Conservation (phyloP, 2,888 invertebrate genomes). For the Leptinotarsa juncta region DNA sequence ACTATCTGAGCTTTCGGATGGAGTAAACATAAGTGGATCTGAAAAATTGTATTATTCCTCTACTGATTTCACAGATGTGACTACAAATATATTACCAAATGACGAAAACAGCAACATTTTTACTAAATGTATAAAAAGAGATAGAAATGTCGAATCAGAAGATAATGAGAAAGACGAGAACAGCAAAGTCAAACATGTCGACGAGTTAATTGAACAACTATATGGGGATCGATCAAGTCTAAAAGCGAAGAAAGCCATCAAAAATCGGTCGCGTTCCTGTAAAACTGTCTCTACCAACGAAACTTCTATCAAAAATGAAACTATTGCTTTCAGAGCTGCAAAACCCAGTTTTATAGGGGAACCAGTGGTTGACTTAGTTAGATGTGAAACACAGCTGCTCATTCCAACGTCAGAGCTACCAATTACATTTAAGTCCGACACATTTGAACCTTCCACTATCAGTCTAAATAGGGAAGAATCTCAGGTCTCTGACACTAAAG, state of each 20-base stretch:
- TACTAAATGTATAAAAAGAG: not conserved
- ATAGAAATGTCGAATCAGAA: not conserved
- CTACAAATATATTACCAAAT: not conserved
- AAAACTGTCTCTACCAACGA: too few species aligned
- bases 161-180: not conserved
- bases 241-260: not conserved
- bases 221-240: not conserved
- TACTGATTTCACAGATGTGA: not conserved
- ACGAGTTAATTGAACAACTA: not conserved
- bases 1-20: not conserved
- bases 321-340: not conserved
- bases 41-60: not conserved
- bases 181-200: not conserved
- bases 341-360: not conserved
- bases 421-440: not conserved
- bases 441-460: not conserved
- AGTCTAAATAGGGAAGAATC: not conserved
- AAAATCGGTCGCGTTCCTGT: not conserved
- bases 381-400: slow-evolving; percentile 7
- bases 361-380: slow-evolving; percentile 9
- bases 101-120: not conserved
- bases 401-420: not conserved
- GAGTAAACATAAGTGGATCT: not conserved
- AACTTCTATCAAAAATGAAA: not conserved
- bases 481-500: not conserved